These are phyloP conservation scores for Oxystoma pomonae DNA, from an alignment of 2,888 invertebrate species.

Conservation along the genomic window DNA sequence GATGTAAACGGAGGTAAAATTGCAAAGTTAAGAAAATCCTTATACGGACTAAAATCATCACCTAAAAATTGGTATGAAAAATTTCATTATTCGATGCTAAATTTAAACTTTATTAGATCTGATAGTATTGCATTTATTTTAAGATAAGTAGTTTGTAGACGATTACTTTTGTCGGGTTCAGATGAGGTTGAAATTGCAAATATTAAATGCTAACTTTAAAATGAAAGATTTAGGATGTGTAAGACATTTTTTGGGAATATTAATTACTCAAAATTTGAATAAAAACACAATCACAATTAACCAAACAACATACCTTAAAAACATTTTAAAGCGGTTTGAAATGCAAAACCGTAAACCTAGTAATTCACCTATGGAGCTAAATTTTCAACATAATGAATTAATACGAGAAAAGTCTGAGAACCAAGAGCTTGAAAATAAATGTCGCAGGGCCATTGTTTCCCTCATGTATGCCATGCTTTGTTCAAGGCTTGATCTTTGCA, in stretches of 20 bases:
- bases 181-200: conserved; percentile 12
- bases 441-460: conserved; percentile 12
- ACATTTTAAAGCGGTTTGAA: conserved; percentile 6
- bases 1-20: conserved; percentile 7
- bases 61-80: conserved; percentile 27
- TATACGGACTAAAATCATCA: conserved; percentile 26
- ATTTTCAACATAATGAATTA: conserved; percentile 10
- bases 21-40: background rate
- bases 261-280: conserved; percentile 11
- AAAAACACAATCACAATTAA: conserved; percentile 11
- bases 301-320: conserved; percentile 16
- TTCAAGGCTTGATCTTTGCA: conserved; percentile 22
- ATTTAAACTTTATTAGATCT: conserved; percentile 7
- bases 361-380: conserved; percentile 10
- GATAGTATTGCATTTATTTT: conserved; percentile 1
- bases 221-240: conserved; percentile 20
- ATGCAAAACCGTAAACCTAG: conserved; percentile 9
- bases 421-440: conserved; percentile 11
- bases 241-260: conserved; percentile 20
- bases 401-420: conserved; percentile 4
- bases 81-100: too few relatives aligned
- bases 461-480: conserved; percentile 24
- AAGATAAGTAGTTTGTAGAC: conserved; percentile 13
- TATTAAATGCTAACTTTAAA: too few relatives aligned
- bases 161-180: conserved; percentile 15